phyloP scores from a whole-genome alignment of 2,797 vertebrate species.

The Scarus forsteni region DNA sequence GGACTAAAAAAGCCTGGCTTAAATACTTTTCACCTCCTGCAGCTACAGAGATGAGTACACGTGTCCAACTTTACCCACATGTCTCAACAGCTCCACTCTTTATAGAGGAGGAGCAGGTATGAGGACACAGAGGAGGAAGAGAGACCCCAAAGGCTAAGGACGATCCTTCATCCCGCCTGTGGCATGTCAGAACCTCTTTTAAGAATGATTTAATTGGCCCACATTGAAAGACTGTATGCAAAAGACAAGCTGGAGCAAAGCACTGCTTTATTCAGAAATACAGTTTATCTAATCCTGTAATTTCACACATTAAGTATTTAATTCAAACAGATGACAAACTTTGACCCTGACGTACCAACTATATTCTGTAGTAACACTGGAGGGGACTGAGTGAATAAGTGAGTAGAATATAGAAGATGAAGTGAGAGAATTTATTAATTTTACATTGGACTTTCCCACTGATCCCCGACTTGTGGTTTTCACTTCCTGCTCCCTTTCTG shows the following conservation, averaged over 20 bases:
- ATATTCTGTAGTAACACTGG: no score
- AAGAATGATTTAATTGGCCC: not conserved
- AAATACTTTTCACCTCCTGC: constrained; percentile 54
- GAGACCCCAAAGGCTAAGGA: constrained; percentile 13
- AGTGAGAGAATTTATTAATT: not conserved
- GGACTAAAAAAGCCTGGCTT: not conserved
- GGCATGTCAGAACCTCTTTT: constrained; percentile 47
- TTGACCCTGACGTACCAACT: not conserved
- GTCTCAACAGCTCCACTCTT: constrained; percentile 58
- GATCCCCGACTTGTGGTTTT: no score
- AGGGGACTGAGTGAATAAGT: no score
- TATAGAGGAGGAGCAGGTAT: constrained; percentile 46
- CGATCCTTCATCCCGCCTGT: constrained; percentile 16
- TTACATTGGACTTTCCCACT: no score
- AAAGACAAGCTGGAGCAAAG: constrained; percentile 1
- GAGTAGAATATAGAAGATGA: constrained; percentile 7
- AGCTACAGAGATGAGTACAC: constrained; percentile 53
- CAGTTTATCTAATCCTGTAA: not conserved
- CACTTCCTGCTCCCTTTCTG: no score
- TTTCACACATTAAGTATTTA: not conserved
- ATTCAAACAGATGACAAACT: not conserved
- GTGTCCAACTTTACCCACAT: constrained; percentile 39
- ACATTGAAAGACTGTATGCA: not conserved
- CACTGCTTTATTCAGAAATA: not conserved
- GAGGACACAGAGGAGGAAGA: constrained; percentile 42